Evolutionary conservation across 2,113 vertebrate species (phyloP).

Genomic region (Glaucidium brasilianum): DNA sequence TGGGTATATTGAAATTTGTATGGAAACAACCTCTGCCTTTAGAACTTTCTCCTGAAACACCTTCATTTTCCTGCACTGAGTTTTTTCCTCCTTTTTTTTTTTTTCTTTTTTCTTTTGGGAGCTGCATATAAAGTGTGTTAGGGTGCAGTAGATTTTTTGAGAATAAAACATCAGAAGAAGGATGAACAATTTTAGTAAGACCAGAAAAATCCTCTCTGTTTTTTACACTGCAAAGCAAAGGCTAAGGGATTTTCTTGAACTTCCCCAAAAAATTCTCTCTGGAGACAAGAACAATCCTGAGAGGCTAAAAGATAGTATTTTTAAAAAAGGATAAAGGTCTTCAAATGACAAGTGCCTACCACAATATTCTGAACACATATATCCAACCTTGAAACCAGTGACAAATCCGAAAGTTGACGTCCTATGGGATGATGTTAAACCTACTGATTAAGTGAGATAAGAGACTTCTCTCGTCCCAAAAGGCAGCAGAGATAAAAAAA

Average conservation of each 20-base stretch:
- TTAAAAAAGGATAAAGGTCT: not conserved
- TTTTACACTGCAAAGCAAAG: conserved; percentile 12
- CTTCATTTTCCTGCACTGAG: not conserved
- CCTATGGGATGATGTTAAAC: not conserved
- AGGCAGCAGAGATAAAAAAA: not conserved
- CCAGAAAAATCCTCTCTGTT: not conserved
- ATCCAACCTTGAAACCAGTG: not conserved
- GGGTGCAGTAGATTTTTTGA: not conserved
- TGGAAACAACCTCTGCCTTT: not conserved
- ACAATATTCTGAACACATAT: not conserved
- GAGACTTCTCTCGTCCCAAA: not conserved
- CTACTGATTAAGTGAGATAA: not conserved
- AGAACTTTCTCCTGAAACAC: not conserved
- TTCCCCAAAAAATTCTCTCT: not conserved
- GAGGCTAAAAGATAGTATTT: not conserved
- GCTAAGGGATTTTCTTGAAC: conserved; percentile 47
- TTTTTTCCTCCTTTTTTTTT: not conserved
- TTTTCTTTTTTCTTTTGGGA: not conserved
- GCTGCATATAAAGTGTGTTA: not conserved
- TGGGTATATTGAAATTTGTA: not conserved
- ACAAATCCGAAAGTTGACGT: not conserved
- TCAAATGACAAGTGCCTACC: not conserved
- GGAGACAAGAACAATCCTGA: not conserved
- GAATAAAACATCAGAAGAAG: conserved; percentile 35
- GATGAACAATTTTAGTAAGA: conserved; percentile 1